Evolutionary conservation across 2,797 vertebrate genomes (phyloP), one percentile per base, ranked within the genome.

Genomic region (Lepus oiostolus): DNA sequence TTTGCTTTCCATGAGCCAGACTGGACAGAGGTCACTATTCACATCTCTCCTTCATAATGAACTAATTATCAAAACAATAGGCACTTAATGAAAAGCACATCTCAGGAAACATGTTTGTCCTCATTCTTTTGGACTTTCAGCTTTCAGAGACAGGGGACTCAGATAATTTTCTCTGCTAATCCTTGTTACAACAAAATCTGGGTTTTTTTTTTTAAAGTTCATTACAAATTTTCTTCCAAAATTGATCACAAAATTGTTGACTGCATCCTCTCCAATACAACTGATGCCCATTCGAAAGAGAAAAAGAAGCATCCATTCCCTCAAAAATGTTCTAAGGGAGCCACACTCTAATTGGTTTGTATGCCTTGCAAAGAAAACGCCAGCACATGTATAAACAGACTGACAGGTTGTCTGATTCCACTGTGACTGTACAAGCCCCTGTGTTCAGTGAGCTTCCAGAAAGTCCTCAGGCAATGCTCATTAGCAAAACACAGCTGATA

Each of bases 11-110:
- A 68, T 24, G 72, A 93, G 88, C 47, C 81, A 68, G 86, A 63
- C 60, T 95, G 74, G 50, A 80, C 72, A 97, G 79, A 96, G 95
- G 93, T 88, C 91, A 81, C 63, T 87, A 65, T 63, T 90, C 79
- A 80, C 71, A 92, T 84, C 94, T 92, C 72, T 96, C 84, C 86
- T 92, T 77, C 70, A 24, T 96, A 86, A 97, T 94, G 95, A 97
- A 94, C 32, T 93, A 96, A 96, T 96, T 93, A 97, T 91, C 63
- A 89, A 97, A 97, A 95, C 94, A 94, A 96, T 72, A 76, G 87
- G 77, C 70, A 84, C 35, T 96, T 94, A 88, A 91, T 94, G 91
- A 91, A 93, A 74, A 79, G 32, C 63, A 52, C 21, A 16, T 38
- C 42, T 83, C 94, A 79, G 81, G 71, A 95, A 95, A 92, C 68